Evolutionary conservation across 2,888 invertebrate species (phyloP), one percentile per base, ranked within the genome.

Genomic region (Hydriomena furcata): DNA sequence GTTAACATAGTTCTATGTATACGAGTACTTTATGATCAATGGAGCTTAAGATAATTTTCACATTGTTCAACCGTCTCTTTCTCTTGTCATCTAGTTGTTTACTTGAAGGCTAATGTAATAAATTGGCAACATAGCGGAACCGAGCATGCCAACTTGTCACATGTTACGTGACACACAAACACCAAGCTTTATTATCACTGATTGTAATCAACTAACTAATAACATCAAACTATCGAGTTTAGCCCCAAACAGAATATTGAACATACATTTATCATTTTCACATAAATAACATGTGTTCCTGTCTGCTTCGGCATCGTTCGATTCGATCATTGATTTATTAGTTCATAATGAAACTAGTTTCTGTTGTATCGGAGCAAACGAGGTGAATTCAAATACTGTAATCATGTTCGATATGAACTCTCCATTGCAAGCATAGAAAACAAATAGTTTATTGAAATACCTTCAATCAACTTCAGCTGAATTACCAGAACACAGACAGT

Each of bases 331-430:
- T 86, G 87, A 88, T 87, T 86, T 85, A 86, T 86, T 79, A 76
- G 70, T 79, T 75, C 76, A 81, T 84, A 84, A 84, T 86, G 85
- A 83, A 85, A 86, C 87, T 84, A 84, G 85, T 84, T 85, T 75
- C 73, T 61, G 70, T 65, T 73, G 68, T 73, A 71, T 73, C 60
- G 62, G 59, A 57, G 61, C 63, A 64, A 62, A 64, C 62, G 64
- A 65, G 66, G 60, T 38, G 34, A 66, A 70, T 65, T 56, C 55
- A 40, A 40, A 52, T 21, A 44, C 45, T 34, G 30, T 49, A 47
- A 54, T 52, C 41, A 52, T 52, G 41, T 47, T 63, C 63, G 58
- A 56, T 71, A 73, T 74, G 61, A 68, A 70, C 63, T 66, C 61
- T 66, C 45, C 66, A 64, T 66, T 66, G 64, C 65, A 61, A 55